Evolutionary conservation across 2,797 vertebrate species (phyloP), one percentile per base, ranked within the genome.

Genomic region (Fundulus diaphanus): DNA sequence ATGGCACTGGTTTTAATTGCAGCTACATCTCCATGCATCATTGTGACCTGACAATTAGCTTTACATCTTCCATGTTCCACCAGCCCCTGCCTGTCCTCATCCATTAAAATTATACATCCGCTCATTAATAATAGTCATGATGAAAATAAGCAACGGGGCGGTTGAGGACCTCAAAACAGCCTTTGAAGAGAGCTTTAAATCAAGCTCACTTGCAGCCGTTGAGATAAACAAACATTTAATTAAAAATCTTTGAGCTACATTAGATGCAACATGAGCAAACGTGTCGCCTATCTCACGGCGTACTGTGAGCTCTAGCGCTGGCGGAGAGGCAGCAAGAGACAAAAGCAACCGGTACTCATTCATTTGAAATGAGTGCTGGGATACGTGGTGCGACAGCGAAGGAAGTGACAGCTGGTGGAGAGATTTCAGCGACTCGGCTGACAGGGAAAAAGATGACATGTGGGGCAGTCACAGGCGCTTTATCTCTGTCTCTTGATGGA

Each of bases 351-450:
- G 18, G 78, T 72, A 1, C 80, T 87, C 86, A 86, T 91, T 88
- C 77, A 90, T 89, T 90, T 87, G 51, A 83, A 75, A 92, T 89
- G 88, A 93, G 77, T 1, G 24, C 61, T n/a, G 87, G 79, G 83
- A 87, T 76, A 80, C 13, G 68, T 65, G 74, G 77, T 15, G 72
- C 44, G 3, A 31, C 70, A 5, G 73, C 61, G 82, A 63, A 29
- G 69, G 42, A 71, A 78, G 85, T 80, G 87, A 88, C 90, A 91
- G 90, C 86, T 81, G 87, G 76, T 16, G 72, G 57, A 79, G 73
- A 77, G 80, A 79, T 81, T 76, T 80, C 65, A 76, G 77, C 13
- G n/a, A 78, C 76, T 46, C 29, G 49, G 22, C 69, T 66, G 51
- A 78, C 70, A 33, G 77, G 68, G 73, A 72, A 49, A 76, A 81